These are phyloP conservation scores for Xestia ashworthii DNA, from an alignment of 2,888 invertebrate genomes.

Conservation along the genomic window DNA sequence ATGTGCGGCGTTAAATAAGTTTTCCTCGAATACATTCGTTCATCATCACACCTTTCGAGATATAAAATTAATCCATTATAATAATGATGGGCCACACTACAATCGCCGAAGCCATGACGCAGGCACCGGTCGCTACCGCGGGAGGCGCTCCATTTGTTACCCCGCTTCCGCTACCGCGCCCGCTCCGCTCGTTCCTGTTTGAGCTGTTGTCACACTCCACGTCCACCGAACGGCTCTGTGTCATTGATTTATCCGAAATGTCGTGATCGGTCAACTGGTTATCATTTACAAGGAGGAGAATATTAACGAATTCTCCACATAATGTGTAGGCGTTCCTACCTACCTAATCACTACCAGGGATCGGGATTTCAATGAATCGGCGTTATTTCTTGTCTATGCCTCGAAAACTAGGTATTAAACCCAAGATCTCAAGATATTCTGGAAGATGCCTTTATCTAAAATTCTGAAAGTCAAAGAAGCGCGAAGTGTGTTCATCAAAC, in stretches of 20 bases:
- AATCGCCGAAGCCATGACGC: slow-evolving; percentile 65
- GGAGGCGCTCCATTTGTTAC: slow-evolving; percentile 80
- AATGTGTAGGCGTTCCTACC: neutral
- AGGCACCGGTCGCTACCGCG: slow-evolving; percentile 70
- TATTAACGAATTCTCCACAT: slow-evolving; percentile 35
- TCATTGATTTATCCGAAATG: slow-evolving; percentile 78
- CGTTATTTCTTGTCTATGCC: neutral
- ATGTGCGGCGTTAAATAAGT: neutral
- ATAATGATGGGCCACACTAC: slow-evolving; percentile 77
- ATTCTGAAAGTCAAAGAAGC: slow-evolving; percentile 75
- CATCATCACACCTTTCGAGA: slow-evolving; percentile 35
- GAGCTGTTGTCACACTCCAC: slow-evolving; percentile 56
- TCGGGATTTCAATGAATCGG: neutral
- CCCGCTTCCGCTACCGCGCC: slow-evolving; percentile 61
- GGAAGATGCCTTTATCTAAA: slow-evolving; percentile 65
- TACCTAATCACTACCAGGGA: neutral
- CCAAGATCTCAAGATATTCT: slow-evolving; percentile 50
- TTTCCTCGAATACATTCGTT: neutral
- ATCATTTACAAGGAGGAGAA: slow-evolving; percentile 53
- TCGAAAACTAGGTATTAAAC: slow-evolving; percentile 14
- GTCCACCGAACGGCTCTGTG: slow-evolving; percentile 74
- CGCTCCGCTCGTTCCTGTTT: slow-evolving; percentile 61
- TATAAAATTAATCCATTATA: slow-evolving; percentile 73
- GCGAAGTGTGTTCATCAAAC: slow-evolving; percentile 73
- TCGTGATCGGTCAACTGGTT: slow-evolving; percentile 71